Evolutionary conservation across 2,113 vertebrate genomes (phyloP).

Genomic region (Drymodes brunneopygia): DNA sequence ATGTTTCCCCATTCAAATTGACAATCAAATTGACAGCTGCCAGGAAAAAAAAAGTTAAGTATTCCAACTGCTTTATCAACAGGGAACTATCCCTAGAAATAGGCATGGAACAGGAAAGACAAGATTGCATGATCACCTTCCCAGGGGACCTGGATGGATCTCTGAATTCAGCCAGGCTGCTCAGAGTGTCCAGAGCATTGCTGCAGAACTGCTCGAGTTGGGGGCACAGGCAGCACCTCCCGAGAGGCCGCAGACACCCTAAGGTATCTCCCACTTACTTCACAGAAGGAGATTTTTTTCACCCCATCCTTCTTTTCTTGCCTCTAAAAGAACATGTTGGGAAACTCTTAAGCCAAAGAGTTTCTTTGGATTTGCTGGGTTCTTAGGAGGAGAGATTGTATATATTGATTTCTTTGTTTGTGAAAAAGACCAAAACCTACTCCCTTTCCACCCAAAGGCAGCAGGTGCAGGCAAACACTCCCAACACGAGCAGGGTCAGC

Average conservation of each 20-base stretch:
- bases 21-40: slow-evolving; percentile 49
- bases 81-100: neutral
- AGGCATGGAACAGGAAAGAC: neutral
- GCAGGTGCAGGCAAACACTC: neutral
- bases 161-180: neutral
- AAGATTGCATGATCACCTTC: neutral
- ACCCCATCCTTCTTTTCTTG: neutral
- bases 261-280: neutral
- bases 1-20: slow-evolving; percentile 41
- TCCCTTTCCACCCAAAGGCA: neutral
- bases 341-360: neutral
- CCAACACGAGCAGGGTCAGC: neutral
- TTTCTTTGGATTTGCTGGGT: neutral
- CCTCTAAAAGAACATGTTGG: neutral
- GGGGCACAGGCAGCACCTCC: neutral
- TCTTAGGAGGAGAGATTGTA: too few relatives aligned
- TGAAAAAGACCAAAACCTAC: neutral
- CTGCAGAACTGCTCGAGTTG: neutral
- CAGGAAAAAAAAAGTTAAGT: neutral
- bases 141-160: neutral
- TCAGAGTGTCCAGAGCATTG: neutral
- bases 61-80: neutral
- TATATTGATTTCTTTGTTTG: neutral
- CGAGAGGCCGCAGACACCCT: neutral
- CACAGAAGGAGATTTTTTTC: neutral